phyloP scores from a whole-genome alignment of 2,888 invertebrate genomes.

The Acleris holmiana region DNA sequence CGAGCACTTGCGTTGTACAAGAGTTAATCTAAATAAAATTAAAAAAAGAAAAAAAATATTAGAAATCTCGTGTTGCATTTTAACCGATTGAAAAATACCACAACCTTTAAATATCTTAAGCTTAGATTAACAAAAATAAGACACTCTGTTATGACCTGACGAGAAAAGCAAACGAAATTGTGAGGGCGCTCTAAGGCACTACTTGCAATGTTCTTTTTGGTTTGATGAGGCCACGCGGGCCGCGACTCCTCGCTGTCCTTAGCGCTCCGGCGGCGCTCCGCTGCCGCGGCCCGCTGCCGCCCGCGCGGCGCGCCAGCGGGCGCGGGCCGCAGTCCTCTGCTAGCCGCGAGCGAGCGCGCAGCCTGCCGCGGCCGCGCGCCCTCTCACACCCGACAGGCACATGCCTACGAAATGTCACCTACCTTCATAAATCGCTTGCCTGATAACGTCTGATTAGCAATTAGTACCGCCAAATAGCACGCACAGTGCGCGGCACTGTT shows the following conservation, averaged over 20 bases:
- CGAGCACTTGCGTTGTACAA: too few species aligned
- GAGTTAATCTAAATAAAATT: too few species aligned
- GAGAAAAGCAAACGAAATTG: too few species aligned
- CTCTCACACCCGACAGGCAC: constrained; percentile 67
- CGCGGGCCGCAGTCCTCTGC: constrained; percentile 70
- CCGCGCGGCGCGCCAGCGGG: constrained; percentile 45
- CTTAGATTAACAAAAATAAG: too few species aligned
- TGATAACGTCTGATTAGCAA: constrained; percentile 72
- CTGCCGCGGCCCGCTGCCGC: constrained; percentile 38
- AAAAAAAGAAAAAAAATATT: too few species aligned
- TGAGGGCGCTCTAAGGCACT: too few species aligned
- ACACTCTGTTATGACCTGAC: too few species aligned
- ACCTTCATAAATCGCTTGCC: constrained; percentile 58
- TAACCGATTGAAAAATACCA: too few species aligned
- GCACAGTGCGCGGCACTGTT: constrained; percentile 57
- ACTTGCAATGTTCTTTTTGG: not conserved
- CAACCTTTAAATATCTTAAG: too few species aligned
- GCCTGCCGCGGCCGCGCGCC: constrained; percentile 73
- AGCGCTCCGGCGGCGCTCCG: not conserved
- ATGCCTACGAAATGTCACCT: constrained; percentile 76
- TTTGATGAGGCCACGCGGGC: constrained; percentile 38
- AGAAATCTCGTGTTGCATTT: too few species aligned
- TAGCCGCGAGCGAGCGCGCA: constrained; percentile 82
- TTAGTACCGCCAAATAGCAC: constrained; percentile 70
- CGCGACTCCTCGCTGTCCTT: constrained; percentile 38